phyloP scores from a whole-genome alignment of 1,140 invertebrate species.

The Platorchestia sp. region DNA sequence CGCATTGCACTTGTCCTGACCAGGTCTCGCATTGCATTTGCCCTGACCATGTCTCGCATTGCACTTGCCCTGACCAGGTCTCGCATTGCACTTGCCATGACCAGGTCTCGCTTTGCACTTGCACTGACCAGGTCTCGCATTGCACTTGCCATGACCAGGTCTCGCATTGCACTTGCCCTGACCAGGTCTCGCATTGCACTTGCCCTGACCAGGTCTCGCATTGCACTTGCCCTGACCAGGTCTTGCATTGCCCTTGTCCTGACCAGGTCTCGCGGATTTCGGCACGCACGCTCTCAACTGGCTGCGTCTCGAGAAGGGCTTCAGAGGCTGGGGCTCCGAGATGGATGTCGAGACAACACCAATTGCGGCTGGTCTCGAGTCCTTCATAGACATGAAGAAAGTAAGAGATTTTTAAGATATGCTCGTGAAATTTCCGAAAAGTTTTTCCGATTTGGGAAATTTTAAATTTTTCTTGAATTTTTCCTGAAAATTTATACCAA shows the following conservation, averaged over 20 bases:
- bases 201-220: no score
- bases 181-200: neutral
- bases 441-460: no score
- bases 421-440: no score
- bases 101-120: no score
- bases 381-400: constrained; percentile 70
- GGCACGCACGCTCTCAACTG: constrained; percentile 71
- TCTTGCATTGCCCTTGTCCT: neutral
- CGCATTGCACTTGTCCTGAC: no score
- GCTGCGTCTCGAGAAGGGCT: constrained; percentile 72
- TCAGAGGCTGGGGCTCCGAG: constrained; percentile 71
- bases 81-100: no score
- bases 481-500: no score
- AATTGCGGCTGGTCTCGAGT: constrained; percentile 70
- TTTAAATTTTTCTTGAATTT: no score
- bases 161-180: neutral
- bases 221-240: neutral
- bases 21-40: no score
- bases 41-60: no score
- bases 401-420: neutral
- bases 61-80: no score
- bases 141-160: neutral
- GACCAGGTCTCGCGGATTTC: constrained; percentile 69
- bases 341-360: constrained; percentile 71
- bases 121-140: neutral